phyloP scores from a whole-genome alignment of 2,113 vertebrate genomes.

The Ciconia maguari region DNA sequence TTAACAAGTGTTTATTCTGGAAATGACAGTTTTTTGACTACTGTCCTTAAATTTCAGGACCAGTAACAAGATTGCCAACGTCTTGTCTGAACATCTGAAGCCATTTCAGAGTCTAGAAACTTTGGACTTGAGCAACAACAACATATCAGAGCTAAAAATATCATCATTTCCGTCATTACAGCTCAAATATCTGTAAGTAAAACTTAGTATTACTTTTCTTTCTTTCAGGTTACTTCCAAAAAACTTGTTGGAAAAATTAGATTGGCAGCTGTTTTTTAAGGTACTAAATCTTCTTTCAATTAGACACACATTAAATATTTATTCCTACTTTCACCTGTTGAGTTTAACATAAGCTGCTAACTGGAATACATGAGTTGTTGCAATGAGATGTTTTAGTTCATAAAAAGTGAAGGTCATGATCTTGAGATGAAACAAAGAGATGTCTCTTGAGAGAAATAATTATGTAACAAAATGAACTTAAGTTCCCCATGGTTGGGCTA shows the following conservation, averaged over 20 bases:
- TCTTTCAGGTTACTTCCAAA: background rate
- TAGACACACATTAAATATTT: background rate
- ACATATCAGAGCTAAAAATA: conserved; percentile 82
- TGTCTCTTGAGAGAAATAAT: background rate
- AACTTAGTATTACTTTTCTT: background rate
- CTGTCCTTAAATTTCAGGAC: conserved; percentile 81
- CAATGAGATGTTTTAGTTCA: background rate
- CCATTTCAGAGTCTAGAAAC: conserved; percentile 85
- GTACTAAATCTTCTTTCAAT: background rate
- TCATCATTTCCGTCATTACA: conserved; percentile 83
- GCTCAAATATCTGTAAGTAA: conserved; percentile 90
- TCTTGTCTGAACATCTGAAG: conserved; percentile 81
- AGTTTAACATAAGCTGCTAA: background rate
- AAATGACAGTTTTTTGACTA: background rate
- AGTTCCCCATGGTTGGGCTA: background rate
- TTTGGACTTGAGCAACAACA: conserved; percentile 93
- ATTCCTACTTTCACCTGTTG: background rate
- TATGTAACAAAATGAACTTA: background rate
- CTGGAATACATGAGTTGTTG: background rate
- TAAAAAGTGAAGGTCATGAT: background rate
- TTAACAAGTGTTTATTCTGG: background rate
- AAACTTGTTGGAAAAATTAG: background rate
- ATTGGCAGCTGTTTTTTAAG: background rate
- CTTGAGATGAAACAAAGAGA: background rate
- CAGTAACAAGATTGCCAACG: conserved; percentile 85